Percentiles rank a stretch among this genome's conserved stretches.
Conservation (phyloP, 2,113 vertebrate species). For the Cynoglossus semilaevis region DNA sequence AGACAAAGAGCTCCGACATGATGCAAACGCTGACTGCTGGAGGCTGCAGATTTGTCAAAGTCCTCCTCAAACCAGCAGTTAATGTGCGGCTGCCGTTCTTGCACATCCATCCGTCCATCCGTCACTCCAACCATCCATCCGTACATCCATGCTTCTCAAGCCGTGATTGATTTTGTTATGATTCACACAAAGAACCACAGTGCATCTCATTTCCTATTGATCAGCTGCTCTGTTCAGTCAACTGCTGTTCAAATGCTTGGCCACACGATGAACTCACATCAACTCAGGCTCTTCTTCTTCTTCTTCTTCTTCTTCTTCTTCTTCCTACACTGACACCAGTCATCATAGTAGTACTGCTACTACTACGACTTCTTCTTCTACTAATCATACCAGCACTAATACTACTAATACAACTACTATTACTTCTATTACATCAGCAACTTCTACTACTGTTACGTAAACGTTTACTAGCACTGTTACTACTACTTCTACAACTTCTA, state of each 20-base stretch:
- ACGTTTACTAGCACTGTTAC: too few relatives aligned
- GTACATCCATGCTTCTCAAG: constrained; percentile 2
- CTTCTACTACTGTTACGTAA: too few relatives aligned
- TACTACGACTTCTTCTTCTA: too few relatives aligned
- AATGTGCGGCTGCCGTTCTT: constrained; percentile 19
- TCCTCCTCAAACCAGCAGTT: constrained; percentile 12
- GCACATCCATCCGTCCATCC: constrained; percentile 19
- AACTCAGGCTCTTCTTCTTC: not conserved
- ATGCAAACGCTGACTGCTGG: not conserved
- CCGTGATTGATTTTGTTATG: constrained; percentile 40
- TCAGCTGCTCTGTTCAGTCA: constrained; percentile 23
- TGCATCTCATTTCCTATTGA: constrained; percentile 43
- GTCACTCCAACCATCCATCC: constrained; percentile 22
- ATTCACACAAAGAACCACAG: constrained; percentile 34
- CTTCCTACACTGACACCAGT: not conserved
- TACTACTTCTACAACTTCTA: too few relatives aligned
- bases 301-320: too few relatives aligned
- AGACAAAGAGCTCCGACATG: not conserved
- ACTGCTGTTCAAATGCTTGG: constrained; percentile 17
- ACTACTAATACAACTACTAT: too few relatives aligned
- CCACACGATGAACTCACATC: constrained; percentile 22
- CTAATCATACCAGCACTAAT: too few relatives aligned
- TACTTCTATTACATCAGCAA: too few relatives aligned
- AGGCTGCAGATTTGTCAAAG: constrained; percentile 8
- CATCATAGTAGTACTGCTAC: too few relatives aligned